Conservation (phyloP, 2,797 vertebrate genomes). For the Rhadinocentrus ornatus region DNA sequence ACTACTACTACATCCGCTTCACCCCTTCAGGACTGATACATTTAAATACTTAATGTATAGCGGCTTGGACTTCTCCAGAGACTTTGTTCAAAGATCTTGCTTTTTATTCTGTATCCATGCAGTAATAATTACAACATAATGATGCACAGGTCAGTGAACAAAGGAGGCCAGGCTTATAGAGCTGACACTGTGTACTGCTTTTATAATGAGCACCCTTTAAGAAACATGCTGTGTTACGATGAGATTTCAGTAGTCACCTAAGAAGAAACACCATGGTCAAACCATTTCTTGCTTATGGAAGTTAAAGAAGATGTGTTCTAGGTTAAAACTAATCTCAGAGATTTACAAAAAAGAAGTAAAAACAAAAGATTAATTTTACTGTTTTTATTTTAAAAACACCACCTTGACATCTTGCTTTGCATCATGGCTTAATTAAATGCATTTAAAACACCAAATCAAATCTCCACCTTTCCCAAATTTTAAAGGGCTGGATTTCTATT, state of each 20-base stretch:
- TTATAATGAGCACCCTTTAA: slow-evolving; percentile 2
- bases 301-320: not conserved
- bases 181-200: slow-evolving; percentile 2
- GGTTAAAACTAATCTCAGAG: not conserved
- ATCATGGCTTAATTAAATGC: not conserved
- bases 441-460: not conserved
- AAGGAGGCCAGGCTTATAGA: slow-evolving; percentile 14
- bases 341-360: not conserved
- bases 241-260: not conserved
- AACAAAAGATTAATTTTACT: no score
- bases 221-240: not conserved
- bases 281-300: not conserved
- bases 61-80: slow-evolving; percentile 28
- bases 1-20: slow-evolving; percentile 21
- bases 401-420: not conserved
- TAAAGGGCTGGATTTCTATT: no score
- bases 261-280: not conserved
- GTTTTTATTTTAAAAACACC: not conserved
- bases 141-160: slow-evolving; percentile 9
- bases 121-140: slow-evolving; percentile 16
- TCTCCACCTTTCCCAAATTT: not conserved
- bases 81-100: slow-evolving; percentile 16
- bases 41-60: slow-evolving; percentile 43
- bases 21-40: slow-evolving; percentile 26
- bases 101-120: slow-evolving; percentile 31